Base-by-base conservation (phyloP, 2,113 vertebrate genomes). In the zebrafish (Danio rerio) region DNA sequence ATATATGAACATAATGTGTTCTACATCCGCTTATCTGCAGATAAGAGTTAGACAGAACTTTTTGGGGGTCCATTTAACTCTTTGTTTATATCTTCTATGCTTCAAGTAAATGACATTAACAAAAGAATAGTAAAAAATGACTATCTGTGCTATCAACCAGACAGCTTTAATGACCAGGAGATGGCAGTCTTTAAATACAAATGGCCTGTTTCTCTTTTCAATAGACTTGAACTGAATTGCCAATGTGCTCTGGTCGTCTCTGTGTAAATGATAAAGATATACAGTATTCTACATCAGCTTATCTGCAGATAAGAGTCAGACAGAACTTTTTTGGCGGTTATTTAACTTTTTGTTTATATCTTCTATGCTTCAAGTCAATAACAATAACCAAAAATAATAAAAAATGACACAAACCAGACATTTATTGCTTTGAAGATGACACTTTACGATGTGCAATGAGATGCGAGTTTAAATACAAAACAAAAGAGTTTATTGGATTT, bases 171-270 rank as follows among this genome's bases (percentile, higher is more conserved):
- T 56, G 2, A 81, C 73, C 83, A 85, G 71, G 79, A 88, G 87
- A 78, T 76, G 79, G 85, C 83, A 87, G 85, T 77, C 11, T 87
- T 73, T 76, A 59, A 49, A 73, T 70, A 75, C 16, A 70, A 77
- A 85, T 80, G 53, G n/a, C n/a, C n/a, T n/a, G n/a, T 4, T 21
- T 10, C 10, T 3, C 6, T 70, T 13, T 77, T 49, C 78, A 15
- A 42, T 21, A 21, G 43, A 40, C 9, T n/a, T n/a, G 31, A 31
- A 31, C 31, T 31, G 31, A 31, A 31, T 31, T n/a, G n/a, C n/a
- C n/a, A n/a, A n/a, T n/a, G 31, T 31, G 31, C 31, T 31, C 31
- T 31, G 31, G 31, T 31, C 31, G 31, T 31, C 31, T 31, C 31
- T 31, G 31, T 31, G n/a, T n/a, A n/a, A n/a, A n/a, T n/a, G n/a